Evolutionary conservation across 2,888 invertebrate genomes (phyloP), one percentile per base, ranked within the genome.

Genomic region (Oligia latruncula): DNA sequence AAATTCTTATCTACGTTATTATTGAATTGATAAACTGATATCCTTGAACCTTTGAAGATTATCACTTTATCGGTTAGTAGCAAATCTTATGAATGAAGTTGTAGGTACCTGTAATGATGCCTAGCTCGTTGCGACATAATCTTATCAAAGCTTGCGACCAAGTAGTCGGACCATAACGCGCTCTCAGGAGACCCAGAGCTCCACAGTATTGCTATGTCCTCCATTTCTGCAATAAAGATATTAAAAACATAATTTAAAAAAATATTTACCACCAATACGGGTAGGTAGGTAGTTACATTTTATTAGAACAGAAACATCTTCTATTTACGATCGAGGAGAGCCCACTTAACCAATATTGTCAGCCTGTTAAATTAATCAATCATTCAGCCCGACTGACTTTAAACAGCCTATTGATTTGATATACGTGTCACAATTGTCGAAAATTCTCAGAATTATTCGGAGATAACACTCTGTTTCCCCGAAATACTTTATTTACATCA

Each of bases 71-170:
- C 62, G 46, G 62, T 64, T 71, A 64, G n/a, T 52, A 67, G 23
- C 43, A 3, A 52, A 52, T 68, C 9, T n/a, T 65, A 67, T 29
- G 23, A 75, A 72, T 68, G 68, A 66, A 67, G 52, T 71, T 66
- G 60, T 66, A 67, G 49, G n/a, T 35, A 70, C 98, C 98, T 98
- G 96, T 98, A 98, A 85, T 98, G 98, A 90, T 98, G 98, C 90
- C 98, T 97, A 82, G 98, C 98, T 91, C 98, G 97, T 92, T 98
- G 98, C 84, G 98, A 98, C 96, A 98, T 98, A 89, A 98, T 98
- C 95, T 98, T 98, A 93, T 98, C 98, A 94, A 98, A 98, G 94
- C 98, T 98, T 78, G 98, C 98, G 71, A 98, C 98, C 88, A 98
- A 97, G 94, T 98, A 98, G 92, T 98, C 98, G 35, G 98, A 98